Base-by-base conservation (phyloP, 30 jellyfish, hydroid and myxozoan species). In the Clytia hemisphaerica region DNA sequence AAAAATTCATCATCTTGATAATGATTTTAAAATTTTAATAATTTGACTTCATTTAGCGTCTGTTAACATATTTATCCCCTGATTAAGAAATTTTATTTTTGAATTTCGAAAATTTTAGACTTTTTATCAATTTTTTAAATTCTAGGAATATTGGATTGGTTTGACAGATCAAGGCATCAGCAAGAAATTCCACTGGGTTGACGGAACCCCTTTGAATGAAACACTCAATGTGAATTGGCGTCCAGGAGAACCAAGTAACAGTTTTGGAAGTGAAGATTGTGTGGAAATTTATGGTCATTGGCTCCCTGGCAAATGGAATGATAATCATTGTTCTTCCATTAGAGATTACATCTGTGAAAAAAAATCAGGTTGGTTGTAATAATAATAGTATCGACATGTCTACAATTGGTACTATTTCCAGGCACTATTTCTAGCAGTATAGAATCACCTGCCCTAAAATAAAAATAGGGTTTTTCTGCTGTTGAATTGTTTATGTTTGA, bases 261-360 rank as follows among this genome's bases (percentile, higher is more conserved):
- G 84, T 5, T 89, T 89, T 78, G 98, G 98, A 6, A 91, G 93
- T 24, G 98, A 89, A 72, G 98, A 89, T 46, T 89, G 98, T 44
- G 98, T 89, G 4, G 94, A 80, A 46, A 67, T 89, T 90, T 75
- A 63, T 62, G 36, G 94, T 7, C 44, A 65, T 54, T 86, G 80
- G 83, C 60, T 49, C 46, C 61, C 80, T 15, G 98, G 98, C 5
- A 38, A 30, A 30, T 89, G 98, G 98, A 89, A 89, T 60, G 98
- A 89, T 68, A 89, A 89, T 70, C 83, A 62, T 44, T 89, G 98
- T 54, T 29, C 91, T 0, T 36, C 91, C 22, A 64, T 53, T 18
- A 65, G 90, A 24, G 30, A 74, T 59, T 89, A 66, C 45, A 73
- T 89, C 58, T 89, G 98, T 38, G 94, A 89, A 54, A 89, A 89